These are phyloP conservation scores for Camponotus vicinus DNA, from an alignment of 1,140 invertebrate species.

Conservation along the genomic window DNA sequence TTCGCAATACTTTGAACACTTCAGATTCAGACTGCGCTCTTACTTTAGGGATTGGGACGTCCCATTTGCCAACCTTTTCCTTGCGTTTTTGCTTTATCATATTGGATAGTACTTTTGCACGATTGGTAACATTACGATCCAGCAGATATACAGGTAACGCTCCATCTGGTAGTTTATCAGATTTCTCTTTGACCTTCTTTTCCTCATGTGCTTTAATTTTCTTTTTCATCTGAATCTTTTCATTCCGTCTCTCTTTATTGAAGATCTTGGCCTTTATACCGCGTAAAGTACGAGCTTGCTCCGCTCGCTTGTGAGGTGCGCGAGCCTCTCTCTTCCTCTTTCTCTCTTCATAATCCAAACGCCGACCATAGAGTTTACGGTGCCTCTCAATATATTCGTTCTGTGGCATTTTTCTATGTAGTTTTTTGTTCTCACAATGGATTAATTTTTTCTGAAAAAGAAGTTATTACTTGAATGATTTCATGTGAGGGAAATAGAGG, in stretches of 20 bases:
- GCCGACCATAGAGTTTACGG: constrained; percentile 97
- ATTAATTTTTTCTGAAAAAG: constrained; percentile 48
- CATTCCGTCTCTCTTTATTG: constrained; percentile 98
- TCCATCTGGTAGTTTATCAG: constrained; percentile 94
- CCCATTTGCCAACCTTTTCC: constrained; percentile 99
- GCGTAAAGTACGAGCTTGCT: constrained; percentile 96
- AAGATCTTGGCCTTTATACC: constrained; percentile 99
- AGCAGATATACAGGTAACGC: constrained; percentile 98
- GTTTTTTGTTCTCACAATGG: not conserved
- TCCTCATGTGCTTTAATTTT: constrained; percentile 97
- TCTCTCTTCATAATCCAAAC: constrained; percentile 99
- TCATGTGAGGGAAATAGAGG: not conserved
- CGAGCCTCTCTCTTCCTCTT: constrained; percentile 98
- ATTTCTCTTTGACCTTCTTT: constrained; percentile 95
- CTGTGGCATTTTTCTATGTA: constrained; percentile 94
- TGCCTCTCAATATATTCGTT: constrained; percentile 99
- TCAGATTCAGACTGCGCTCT: constrained; percentile 98
- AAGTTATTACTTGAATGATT: constrained; percentile 3
- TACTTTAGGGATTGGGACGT: constrained; percentile 99
- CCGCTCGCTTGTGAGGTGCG: constrained; percentile 95
- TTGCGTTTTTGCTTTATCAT: constrained; percentile 99
- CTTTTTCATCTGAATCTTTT: constrained; percentile 99
- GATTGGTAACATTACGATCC: constrained; percentile 97
- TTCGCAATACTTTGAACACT: constrained; percentile 98
- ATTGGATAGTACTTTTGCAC: constrained; percentile 98